phyloP scores from a whole-genome alignment of 2,888 invertebrate species.

The Miltochrista miniata region DNA sequence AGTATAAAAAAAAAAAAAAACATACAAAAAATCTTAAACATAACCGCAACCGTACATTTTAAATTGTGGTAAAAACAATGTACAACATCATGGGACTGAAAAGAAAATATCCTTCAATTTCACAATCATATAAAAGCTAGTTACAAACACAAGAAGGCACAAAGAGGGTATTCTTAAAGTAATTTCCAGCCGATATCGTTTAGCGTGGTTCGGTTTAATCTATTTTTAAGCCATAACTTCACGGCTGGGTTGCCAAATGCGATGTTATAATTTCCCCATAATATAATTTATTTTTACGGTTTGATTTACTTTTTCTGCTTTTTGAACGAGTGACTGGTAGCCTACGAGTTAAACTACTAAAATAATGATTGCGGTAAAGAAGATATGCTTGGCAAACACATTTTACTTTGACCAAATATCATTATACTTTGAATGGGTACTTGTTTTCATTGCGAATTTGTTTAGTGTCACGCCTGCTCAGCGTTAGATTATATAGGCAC shows the following conservation, averaged over 20 bases:
- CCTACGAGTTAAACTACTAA: too few species aligned
- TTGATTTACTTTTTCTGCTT: neutral
- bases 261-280: neutral
- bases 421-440: too few species aligned
- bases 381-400: too few species aligned
- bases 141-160: constrained; percentile 24
- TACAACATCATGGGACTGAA: neutral
- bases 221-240: constrained; percentile 52
- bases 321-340: too few species aligned
- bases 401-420: too few species aligned
- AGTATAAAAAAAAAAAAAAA: too few species aligned
- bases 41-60: neutral
- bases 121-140: constrained; percentile 14
- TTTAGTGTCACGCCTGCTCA: too few species aligned
- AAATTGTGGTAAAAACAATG: neutral
- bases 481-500: too few species aligned
- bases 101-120: constrained; percentile 10
- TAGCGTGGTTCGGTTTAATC: constrained; percentile 45
- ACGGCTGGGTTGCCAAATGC: neutral
- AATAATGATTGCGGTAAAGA: too few species aligned
- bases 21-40: too few species aligned
- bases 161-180: constrained; percentile 42
- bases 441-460: too few species aligned
- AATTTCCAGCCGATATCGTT: constrained; percentile 40
- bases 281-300: neutral